These are phyloP conservation scores for Lordiphosa mommai DNA, from an alignment of 1,140 invertebrate genomes.

Conservation along the genomic window DNA sequence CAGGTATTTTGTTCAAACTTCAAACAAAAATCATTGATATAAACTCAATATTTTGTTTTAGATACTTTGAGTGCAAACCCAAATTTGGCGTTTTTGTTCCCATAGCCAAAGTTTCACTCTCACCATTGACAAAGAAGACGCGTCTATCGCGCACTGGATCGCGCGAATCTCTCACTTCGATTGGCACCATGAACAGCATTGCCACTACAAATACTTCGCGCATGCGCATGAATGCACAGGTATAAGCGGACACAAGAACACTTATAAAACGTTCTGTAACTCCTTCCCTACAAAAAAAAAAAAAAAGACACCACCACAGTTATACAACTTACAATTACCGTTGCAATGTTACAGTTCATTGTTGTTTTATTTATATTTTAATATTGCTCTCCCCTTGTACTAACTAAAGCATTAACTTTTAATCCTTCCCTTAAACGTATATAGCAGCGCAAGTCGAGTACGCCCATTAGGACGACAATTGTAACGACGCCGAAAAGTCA, in stretches of 20 bases:
- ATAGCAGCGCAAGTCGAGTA: slow-evolving; percentile 75
- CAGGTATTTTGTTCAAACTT: slow-evolving; percentile 81
- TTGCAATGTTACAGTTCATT: slow-evolving; percentile 25
- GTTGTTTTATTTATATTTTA: slow-evolving; percentile 22
- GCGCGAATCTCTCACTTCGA: slow-evolving; percentile 91
- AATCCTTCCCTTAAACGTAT: slow-evolving; percentile 31
- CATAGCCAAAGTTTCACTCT: slow-evolving; percentile 90
- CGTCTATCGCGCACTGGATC: slow-evolving; percentile 88
- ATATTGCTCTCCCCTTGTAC: slow-evolving; percentile 11
- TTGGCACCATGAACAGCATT: slow-evolving; percentile 86
- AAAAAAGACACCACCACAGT: slow-evolving; percentile 14
- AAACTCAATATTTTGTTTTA: slow-evolving; percentile 65
- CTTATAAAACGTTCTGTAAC: slow-evolving; percentile 4
- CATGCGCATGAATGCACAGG: slow-evolving; percentile 79
- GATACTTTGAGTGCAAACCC: slow-evolving; percentile 96
- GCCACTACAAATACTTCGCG: slow-evolving; percentile 82
- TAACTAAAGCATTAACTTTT: slow-evolving; percentile 62
- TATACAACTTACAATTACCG: slow-evolving; percentile 24
- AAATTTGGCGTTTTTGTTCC: slow-evolving; percentile 96
- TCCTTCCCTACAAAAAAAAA: background rate
- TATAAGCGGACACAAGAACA: slow-evolving; percentile 49
- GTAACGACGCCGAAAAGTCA: slow-evolving; percentile 72
- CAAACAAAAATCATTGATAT: background rate
- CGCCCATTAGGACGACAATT: slow-evolving; percentile 66
- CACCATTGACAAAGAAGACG: slow-evolving; percentile 87